Evolutionary conservation across 2,888 invertebrate genomes (phyloP), one percentile per base, ranked within the genome.

Genomic region (Gisinianus flammeolus): DNA sequence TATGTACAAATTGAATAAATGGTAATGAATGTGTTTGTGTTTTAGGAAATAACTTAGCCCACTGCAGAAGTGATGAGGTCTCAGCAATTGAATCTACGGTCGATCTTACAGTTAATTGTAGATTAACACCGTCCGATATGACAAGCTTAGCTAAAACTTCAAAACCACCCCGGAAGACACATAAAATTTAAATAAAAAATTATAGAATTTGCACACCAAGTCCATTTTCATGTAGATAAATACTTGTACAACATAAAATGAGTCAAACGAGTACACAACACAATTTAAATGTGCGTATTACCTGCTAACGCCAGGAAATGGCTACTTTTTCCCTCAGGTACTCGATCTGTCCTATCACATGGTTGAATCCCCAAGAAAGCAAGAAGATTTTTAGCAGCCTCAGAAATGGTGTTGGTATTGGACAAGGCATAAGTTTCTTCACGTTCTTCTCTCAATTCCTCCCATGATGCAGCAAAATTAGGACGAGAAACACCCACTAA

Each of bases 341-440:
- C 92, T 85, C 92, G 91, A 86, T 96, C 95, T 0, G 93, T 92
- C 56, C 94, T 89, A 86, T 96, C 96, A 71, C 93, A 93, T 0
- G 95, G 92, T 85, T 93, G 93, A 87, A 97, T 89, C 0, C 95
- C 96, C 83, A 96, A 88, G 87, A 93, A 95, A 85, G 91, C 91
- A 5, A 94, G 89, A 71, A 96, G 92, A 86, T 92, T 94, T 86
- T 92, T 92, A 1, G 95, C 93, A 0, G 95, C 95, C 85, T 94
- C 94, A 85, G 94, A 93, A 52, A 97, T 87, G 19, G 92, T 92
- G 80, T 90, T 91, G 83, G 94, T 92, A 2, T 92, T 91, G 0
- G 95, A 92, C 24, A 99, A 88, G 0, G 94, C 93, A 87, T 95
- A 99, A 0, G 98, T 98, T 85, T 98, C 98, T 85, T 95, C 95